Evolutionary conservation across 2,888 invertebrate genomes (phyloP), one percentile per base, ranked within the genome.

Genomic region (Tachina lurida): DNA sequence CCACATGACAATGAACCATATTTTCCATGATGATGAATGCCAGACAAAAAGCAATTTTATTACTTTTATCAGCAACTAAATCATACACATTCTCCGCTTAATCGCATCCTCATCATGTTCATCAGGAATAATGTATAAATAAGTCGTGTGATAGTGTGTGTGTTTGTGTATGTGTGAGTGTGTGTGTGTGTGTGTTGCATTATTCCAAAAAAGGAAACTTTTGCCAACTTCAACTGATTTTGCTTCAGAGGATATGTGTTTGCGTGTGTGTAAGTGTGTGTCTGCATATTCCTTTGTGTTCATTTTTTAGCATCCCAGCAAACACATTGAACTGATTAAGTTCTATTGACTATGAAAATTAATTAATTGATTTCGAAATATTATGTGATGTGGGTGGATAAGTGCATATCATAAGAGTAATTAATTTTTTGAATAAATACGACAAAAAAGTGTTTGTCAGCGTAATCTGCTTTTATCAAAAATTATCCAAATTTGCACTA

Each of bases 1-100:
- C 84, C 70, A 86, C 84, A 87, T 87, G 87, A 85, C 88, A 88
- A 86, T 87, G 87, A 88, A 88, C 85, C 87, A 87, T 79, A 87
- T 87, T 87, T 87, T 71, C 74, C 76, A 83, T 77, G 83, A 87
- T 83, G 87, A 87, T 79, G 82, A 80, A 80, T 79, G 62, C 78
- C 87, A 87, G 84, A 86, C 78, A 79, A 71, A 83, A 83, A 80
- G 83, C 52, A 80, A 86, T 83, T 86, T 83, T 86, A 76, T 86
- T 86, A 76, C 77, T 86, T 47, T 86, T 80, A 76, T 79, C 80
- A 74, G 45, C 76, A 62, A 49, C 65, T 77, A 77, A 73, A 79
- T 77, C 65, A 67, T 15, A 62, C 10, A 62, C 45, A 70, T 60
- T 17, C 22, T 31, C 49, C 49, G 56, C 52, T 70, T 52, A 54